phyloP scores from a whole-genome alignment of 2,797 vertebrate genomes.

The Ambastaia sidthimunki region DNA sequence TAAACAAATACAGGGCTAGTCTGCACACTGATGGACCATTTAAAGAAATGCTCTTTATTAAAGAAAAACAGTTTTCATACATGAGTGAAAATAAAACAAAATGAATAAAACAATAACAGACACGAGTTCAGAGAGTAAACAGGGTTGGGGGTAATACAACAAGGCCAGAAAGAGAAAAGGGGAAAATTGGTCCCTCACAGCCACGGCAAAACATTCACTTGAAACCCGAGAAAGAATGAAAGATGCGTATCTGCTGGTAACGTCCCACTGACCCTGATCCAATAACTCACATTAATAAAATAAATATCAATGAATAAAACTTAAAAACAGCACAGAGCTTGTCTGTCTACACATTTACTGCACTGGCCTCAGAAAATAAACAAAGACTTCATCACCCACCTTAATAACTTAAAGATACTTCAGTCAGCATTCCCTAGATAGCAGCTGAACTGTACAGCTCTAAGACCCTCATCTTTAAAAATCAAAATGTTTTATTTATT shows the following conservation, averaged over 20 bases:
- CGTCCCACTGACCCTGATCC: background rate
- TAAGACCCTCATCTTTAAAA: background rate
- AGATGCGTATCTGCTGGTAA: constrained; percentile 5
- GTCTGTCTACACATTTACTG: background rate
- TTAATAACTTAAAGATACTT: background rate
- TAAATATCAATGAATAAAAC: background rate
- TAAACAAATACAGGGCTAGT: constrained; percentile 36
- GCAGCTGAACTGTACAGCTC: background rate
- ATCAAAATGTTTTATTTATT: background rate
- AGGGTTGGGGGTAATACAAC: constrained; percentile 45
- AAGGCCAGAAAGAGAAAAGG: constrained; percentile 29
- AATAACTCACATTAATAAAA: background rate
- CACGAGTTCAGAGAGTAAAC: constrained; percentile 5
- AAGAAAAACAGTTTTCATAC: constrained; percentile 40
- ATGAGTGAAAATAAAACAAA: constrained; percentile 26
- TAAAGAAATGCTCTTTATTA: constrained; percentile 35
- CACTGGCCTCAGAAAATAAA: background rate
- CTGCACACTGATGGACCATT: constrained; percentile 19
- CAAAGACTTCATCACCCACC: background rate
- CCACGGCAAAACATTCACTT: constrained; percentile 91
- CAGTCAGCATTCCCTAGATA: background rate
- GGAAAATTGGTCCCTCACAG: constrained; percentile 75
- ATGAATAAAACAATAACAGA: constrained; percentile 7
- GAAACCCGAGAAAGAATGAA: constrained; percentile 35
- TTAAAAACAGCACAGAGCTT: background rate